These are phyloP conservation scores for Hedya salicella DNA, from an alignment of 2,888 invertebrate species.

Conservation along the genomic window DNA sequence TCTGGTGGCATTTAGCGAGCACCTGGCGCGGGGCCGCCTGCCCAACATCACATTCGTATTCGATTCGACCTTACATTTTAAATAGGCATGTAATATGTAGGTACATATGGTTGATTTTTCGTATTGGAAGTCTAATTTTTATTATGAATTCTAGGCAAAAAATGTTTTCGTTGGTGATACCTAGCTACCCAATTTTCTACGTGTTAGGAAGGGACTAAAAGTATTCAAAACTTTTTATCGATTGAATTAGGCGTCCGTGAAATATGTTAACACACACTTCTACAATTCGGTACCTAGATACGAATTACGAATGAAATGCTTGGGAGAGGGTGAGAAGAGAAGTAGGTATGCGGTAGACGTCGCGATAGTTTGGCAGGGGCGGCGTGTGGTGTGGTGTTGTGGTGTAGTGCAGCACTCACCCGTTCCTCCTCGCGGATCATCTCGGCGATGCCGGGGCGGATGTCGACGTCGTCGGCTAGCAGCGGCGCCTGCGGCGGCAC, in stretches of 20 bases:
- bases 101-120: background rate
- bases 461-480: constrained; percentile 93
- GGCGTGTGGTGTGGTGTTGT: background rate
- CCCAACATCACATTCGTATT: constrained; percentile 9
- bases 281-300: too few relatives aligned
- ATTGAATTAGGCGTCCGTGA: too few relatives aligned
- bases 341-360: too few relatives aligned
- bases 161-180: background rate
- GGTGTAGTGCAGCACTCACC: constrained; percentile 87
- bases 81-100: background rate
- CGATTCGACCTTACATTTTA: background rate
- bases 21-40: constrained; percentile 33
- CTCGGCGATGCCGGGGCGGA: constrained; percentile 97
- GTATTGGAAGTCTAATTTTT: background rate
- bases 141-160: too few relatives aligned
- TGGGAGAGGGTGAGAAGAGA: too few relatives aligned
- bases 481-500: constrained; percentile 60
- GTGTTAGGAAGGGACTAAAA: too few relatives aligned
- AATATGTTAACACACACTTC: too few relatives aligned
- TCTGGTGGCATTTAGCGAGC: constrained; percentile 35
- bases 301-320: too few relatives aligned
- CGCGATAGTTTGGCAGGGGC: background rate
- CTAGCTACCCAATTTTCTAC: background rate
- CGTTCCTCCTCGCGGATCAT: constrained; percentile 98
- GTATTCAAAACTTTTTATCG: too few relatives aligned